Base-by-base conservation (phyloP, 2,888 invertebrate species). In the Glomeris marginata region DNA sequence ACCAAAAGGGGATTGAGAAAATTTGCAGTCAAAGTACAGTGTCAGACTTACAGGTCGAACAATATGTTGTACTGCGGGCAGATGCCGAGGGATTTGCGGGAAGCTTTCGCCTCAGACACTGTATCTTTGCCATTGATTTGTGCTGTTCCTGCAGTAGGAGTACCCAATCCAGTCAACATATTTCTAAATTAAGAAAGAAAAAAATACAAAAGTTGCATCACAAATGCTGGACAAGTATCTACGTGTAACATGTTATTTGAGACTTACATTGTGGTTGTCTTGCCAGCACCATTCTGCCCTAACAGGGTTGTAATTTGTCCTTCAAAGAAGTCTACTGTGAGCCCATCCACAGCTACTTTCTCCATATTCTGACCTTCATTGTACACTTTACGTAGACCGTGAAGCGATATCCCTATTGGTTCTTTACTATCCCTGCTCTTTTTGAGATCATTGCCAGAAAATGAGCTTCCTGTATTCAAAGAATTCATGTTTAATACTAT, bases 231-330 rank as follows among this genome's bases (percentile, higher is more conserved):
- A 16, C 13, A n/a, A 18, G 13, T 42, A 3, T 11, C 41, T 35
- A 21, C n/a, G n/a, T n/a, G n/a, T n/a, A n/a, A n/a, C n/a, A n/a
- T n/a, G n/a, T n/a, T n/a, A 41, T 20, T 4, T 16, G 18, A 20
- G 16, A 53, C 63, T 61, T 58, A 66, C 67, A 70, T 68, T 1
- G 68, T 69, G n/a, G 70, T 70, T 1, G 69, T 69, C 58, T 70
- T 71, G 2, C 70, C 70, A 36, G 71, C 70, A 11, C 71, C 71
- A 56, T 71, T 71, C 51, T 69, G 68, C 2, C 71, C 71, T 1
- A 71, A 62, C 58, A 71, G 67, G 2, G 69, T 66, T 2, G 70
- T 69, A 34, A 71, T 69, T 54, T 70, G 68, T 16, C 64, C 67
- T 55, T 69, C 65, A 52, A 64, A 68, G 55, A 71, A 65, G 52